Evolutionary conservation across 2,113 vertebrate species (phyloP).

Genomic region (Orthonyx spaldingii): DNA sequence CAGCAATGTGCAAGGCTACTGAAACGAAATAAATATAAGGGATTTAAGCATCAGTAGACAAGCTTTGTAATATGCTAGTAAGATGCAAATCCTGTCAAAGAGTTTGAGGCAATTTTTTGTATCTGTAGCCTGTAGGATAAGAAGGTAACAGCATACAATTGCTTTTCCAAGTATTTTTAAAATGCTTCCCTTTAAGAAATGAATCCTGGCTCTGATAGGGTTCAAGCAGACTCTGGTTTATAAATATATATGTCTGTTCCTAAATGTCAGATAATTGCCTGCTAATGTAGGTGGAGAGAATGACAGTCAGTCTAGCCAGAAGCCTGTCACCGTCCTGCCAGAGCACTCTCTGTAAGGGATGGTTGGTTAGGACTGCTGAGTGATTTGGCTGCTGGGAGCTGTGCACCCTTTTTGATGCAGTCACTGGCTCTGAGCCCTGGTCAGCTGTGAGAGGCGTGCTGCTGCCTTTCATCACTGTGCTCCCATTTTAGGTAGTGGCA

Average conservation of each 20-base stretch:
- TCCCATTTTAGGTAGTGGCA: conserved; percentile 1
- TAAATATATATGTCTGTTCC: neutral
- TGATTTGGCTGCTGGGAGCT: neutral
- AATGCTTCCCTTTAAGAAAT: neutral
- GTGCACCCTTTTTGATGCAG: neutral
- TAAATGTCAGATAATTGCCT: neutral
- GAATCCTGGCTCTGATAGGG: neutral
- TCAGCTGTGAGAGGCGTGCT: conserved; percentile 23
- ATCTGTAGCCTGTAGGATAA: neutral
- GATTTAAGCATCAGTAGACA: neutral
- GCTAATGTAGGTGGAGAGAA: neutral
- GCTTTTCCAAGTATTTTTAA: neutral
- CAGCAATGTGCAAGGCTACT: neutral
- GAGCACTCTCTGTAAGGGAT: neutral
- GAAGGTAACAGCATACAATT: neutral
- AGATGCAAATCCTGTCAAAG: neutral
- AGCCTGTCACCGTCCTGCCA: neutral
- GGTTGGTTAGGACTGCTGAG: neutral
- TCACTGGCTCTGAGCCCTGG: conserved; percentile 2
- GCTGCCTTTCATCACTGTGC: conserved; percentile 12
- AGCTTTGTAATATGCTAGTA: neutral
- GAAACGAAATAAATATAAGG: neutral
- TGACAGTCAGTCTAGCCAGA: neutral
- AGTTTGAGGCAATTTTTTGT: neutral
- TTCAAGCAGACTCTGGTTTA: neutral